These are phyloP conservation scores for Tetraodon nigroviridis DNA, from an alignment of 2,113 vertebrate genomes.

Conservation along the genomic window DNA sequence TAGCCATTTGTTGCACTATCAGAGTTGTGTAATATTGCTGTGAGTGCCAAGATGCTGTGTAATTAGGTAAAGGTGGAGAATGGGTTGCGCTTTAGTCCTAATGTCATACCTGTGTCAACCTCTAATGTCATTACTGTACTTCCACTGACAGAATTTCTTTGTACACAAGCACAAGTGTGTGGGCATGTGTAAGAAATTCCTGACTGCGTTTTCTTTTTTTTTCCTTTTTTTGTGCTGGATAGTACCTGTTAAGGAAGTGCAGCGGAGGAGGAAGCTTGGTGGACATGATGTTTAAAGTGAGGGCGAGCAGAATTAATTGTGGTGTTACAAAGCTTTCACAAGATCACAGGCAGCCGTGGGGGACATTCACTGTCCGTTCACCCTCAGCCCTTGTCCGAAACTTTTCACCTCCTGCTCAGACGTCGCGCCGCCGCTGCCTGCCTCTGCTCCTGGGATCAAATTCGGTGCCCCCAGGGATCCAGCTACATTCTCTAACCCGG, in stretches of 20 bases:
- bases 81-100: slow-evolving; percentile 7
- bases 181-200: slow-evolving; percentile 56
- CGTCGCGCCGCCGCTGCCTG: slow-evolving; percentile 29
- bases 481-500: slow-evolving; percentile 51
- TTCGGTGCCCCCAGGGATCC: slow-evolving; percentile 46
- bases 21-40: slow-evolving; percentile 31
- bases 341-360: slow-evolving; percentile 35
- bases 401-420: slow-evolving; percentile 65
- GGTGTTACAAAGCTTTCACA: slow-evolving; percentile 52
- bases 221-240: slow-evolving; percentile 37
- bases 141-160: slow-evolving; percentile 29
- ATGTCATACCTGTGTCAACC: slow-evolving; percentile 71
- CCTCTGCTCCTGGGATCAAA: slow-evolving; percentile 57
- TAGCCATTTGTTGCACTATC: slow-evolving; percentile 42
- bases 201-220: slow-evolving; percentile 28
- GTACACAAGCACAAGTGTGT: slow-evolving; percentile 38
- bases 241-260: slow-evolving; percentile 56
- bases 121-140: slow-evolving; percentile 42
- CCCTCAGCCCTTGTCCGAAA: slow-evolving; percentile 70
- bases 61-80: slow-evolving; percentile 28
- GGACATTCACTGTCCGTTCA: slow-evolving; percentile 74
- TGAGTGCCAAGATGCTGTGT: slow-evolving; percentile 29
- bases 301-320: slow-evolving; percentile 52
- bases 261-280: slow-evolving; percentile 45
- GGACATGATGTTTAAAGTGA: slow-evolving; percentile 47